Conservation (phyloP, 2,797 vertebrate species). For the Cossypha niveicapilla region DNA sequence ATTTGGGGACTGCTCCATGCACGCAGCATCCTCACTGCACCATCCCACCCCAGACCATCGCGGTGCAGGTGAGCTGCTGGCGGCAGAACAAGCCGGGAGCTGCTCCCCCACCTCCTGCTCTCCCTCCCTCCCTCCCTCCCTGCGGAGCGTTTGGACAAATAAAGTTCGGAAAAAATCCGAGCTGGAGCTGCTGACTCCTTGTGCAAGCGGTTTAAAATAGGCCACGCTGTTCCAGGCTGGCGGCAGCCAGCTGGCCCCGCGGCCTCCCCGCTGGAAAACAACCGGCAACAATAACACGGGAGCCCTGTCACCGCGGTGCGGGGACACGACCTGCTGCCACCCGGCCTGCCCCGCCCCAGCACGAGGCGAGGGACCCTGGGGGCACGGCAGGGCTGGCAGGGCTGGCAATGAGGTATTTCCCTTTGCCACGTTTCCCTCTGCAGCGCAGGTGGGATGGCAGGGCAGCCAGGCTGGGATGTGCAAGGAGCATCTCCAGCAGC, state of each 20-base stretch:
- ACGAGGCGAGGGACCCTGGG: fast-evolving
- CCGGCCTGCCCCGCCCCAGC: not conserved
- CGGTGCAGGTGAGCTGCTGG: conserved; percentile 29
- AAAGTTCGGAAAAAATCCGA: conserved; percentile 65
- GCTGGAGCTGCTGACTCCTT: conserved; percentile 67
- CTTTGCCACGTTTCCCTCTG: fast-evolving
- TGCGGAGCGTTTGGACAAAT: conserved; percentile 55
- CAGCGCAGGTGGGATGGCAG: fast-evolving
- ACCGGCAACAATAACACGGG: conserved; percentile 29
- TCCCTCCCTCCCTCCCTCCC: not conserved
- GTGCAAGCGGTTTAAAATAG: conserved; percentile 68
- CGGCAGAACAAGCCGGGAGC: not conserved
- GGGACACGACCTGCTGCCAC: not conserved
- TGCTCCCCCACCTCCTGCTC: not conserved
- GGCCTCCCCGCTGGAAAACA: conserved; percentile 49
- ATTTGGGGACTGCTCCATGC: fast-evolving
- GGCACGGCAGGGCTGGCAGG: not conserved
- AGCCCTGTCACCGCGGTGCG: not conserved
- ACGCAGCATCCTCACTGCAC: fast-evolving
- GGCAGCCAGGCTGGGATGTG: fast-evolving
- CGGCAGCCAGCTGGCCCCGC: conserved; percentile 58
- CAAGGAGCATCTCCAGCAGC: fast-evolving
- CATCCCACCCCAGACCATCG: not conserved
- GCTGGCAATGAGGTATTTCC: not conserved
- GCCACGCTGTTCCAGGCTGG: conserved; percentile 57